Evolutionary conservation across 1,140 invertebrate species (phyloP), one percentile per base, ranked within the genome.

Genomic region (Teleogryllus occipitalis): DNA sequence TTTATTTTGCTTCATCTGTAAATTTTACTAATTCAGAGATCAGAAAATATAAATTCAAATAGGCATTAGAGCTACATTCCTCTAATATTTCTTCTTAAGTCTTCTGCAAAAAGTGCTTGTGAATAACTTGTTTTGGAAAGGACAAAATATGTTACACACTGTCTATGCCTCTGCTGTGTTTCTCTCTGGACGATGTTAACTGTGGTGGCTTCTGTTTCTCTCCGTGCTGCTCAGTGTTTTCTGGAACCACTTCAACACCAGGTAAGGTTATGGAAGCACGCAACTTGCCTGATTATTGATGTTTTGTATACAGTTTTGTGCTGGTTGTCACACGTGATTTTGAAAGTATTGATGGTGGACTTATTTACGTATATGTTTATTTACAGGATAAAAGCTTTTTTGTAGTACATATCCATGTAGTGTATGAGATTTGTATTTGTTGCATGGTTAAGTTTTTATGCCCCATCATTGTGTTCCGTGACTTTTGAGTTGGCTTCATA

Each of bases 181-280:
- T 54, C 22, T 77, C 12, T 48, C n/a, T 77, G 76, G 76, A 77
- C 47, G 47, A 21, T 77, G 76, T 73, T 78, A 78, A 78, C 78
- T 74, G 78, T 78, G 78, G 47, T 39, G 73, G 78, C 91, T 91
- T 86, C 84, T 83, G 82, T 84, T 84, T 86, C 82, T 84, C 83
- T 86, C 84, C 85, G 83, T 86, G 85, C 85, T 86, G 86, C 86
- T 80, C 94, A 96, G 95, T 94, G 93, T 96, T 89, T 96, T 97
- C 93, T 97, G 95, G 95, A 97, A 95, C 92, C 94, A 96, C 93
- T 97, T 97, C 94, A 96, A 96, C 87, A 93, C 94, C 91, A 97
- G 95, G 95, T 97, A 96, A 96, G 95, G 91, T 84, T 84, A 75
- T 46, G 22, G 78, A 65, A 65, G 54, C 54, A 65, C 54, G 54